Evolutionary conservation across 1,140 invertebrate genomes (phyloP).

Genomic region (Drosophila equinoxialis): DNA sequence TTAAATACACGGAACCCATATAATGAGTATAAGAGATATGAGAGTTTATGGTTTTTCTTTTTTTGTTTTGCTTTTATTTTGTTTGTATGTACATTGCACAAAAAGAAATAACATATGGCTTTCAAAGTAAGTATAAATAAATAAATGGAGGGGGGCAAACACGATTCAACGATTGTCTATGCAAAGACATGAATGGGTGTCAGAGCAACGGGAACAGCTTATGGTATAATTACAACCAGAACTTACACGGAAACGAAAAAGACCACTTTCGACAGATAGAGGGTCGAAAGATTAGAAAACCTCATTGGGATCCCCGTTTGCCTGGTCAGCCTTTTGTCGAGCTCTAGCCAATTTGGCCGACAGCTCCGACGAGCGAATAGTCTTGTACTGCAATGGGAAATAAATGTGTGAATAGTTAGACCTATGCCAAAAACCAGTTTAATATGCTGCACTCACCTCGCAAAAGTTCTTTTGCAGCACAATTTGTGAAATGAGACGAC

Average conservation of each 20-base stretch:
- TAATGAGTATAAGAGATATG: background rate
- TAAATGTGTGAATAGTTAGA: background rate
- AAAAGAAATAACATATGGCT: background rate
- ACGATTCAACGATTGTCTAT: background rate
- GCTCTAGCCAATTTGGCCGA: constrained; percentile 87
- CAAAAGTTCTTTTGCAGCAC: constrained; percentile 89
- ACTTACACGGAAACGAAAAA: constrained; percentile 2
- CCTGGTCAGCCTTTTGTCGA: constrained; percentile 85
- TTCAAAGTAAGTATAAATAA: constrained; percentile 61
- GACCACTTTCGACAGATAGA: background rate
- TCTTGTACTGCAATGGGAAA: constrained; percentile 85
- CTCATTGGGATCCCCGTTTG: constrained; percentile 59
- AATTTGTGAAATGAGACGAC: constrained; percentile 89
- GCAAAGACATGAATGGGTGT: background rate
- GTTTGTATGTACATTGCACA: constrained; percentile 44
- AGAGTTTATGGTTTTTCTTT: background rate
- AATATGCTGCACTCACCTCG: constrained; percentile 85
- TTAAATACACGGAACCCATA: background rate
- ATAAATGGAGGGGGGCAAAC: constrained; percentile 43
- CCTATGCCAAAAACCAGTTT: background rate
- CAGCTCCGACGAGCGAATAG: constrained; percentile 87
- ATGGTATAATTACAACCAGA: background rate
- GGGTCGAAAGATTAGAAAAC: constrained; percentile 50
- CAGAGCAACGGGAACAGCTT: no score
- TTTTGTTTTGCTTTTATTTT: constrained; percentile 9